phyloP scores from a whole-genome alignment of 2,113 vertebrate genomes.

The Craseonycteris thonglongyai region DNA sequence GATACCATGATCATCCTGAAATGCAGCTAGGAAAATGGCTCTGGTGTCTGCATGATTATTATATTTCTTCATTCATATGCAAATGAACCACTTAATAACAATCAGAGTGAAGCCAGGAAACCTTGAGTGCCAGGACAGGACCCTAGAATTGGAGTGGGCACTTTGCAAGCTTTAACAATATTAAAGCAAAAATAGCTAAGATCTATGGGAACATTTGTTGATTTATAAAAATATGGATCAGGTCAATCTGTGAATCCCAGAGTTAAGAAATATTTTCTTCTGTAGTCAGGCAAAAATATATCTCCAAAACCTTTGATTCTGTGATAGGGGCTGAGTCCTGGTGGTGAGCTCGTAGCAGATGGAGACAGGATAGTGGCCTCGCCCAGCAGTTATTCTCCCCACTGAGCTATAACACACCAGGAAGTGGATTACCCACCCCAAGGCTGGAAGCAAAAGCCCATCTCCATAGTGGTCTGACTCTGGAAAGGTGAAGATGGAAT shows the following conservation, averaged over 20 bases:
- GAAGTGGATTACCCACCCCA: background rate
- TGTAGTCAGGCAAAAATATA: background rate
- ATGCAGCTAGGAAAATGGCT: background rate
- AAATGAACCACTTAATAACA: background rate
- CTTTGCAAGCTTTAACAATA: background rate
- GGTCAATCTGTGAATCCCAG: background rate
- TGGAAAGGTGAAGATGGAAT: background rate
- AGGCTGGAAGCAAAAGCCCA: background rate
- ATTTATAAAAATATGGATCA: background rate
- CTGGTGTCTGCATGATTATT: background rate
- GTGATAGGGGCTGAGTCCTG: background rate
- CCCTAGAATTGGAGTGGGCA: background rate
- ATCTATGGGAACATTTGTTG: background rate
- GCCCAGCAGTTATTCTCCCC: background rate
- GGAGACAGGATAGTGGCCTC: background rate
- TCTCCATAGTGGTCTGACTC: background rate
- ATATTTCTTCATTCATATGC: background rate
- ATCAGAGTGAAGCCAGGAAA: background rate
- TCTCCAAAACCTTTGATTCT: background rate
- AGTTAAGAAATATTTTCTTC: constrained; percentile 20
- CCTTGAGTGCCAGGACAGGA: background rate
- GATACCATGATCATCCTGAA: background rate
- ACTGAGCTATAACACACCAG: background rate
- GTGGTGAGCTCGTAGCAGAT: background rate
- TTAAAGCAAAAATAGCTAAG: background rate